Evolutionary conservation across 2,888 invertebrate genomes (phyloP), one percentile per base, ranked within the genome.

Genomic region (Auanema sp.): DNA sequence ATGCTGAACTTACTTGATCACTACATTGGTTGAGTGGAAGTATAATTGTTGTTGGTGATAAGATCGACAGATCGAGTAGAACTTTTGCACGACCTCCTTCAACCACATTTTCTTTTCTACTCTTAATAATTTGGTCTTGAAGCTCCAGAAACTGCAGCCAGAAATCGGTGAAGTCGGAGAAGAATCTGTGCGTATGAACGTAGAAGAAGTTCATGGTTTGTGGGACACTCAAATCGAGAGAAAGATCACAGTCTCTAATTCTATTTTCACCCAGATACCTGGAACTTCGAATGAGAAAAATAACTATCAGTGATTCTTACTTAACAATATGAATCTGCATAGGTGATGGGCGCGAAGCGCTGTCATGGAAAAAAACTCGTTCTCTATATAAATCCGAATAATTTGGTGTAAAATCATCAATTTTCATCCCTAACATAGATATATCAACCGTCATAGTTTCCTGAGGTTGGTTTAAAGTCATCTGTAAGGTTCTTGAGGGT

Each of bases 91-190:
- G 47, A 16, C 51, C 12, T 11, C 58, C 54, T 6, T 44, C 47
- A n/a, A 42, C 24, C 33, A 23, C 25, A 21, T 43, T 6, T 47
- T 59, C 25, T 25, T 68, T 68, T 24, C 69, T 73, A 41, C 66
- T 68, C 57, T 72, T 75, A 11, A 66, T 60, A 21, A 91, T 89
- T 65, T 92, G 90, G 65, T 90, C 89, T 81, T 92, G 90, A 56
- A 93, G 86, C 71, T 92, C 90, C 4, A 91, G 89, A 84, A 96
- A 92, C 61, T 87, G 84, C 70, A 86, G 84, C 71, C 92, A 90
- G 86, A 94, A 95, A 3, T 91, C 90, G 78, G 92, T 90, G 61
- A 94, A 87, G 85, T 94, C 94, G 21, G 90, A 89, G 57, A 94
- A 89, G 86, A 96, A 97, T 59, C 94, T 88, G 60, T 80, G 80